A percentile compares a stretch with the other conserved stretches of the same genome.
Conservation (phyloP, 2,113 vertebrate genomes). For the Geococcyx californianus region DNA sequence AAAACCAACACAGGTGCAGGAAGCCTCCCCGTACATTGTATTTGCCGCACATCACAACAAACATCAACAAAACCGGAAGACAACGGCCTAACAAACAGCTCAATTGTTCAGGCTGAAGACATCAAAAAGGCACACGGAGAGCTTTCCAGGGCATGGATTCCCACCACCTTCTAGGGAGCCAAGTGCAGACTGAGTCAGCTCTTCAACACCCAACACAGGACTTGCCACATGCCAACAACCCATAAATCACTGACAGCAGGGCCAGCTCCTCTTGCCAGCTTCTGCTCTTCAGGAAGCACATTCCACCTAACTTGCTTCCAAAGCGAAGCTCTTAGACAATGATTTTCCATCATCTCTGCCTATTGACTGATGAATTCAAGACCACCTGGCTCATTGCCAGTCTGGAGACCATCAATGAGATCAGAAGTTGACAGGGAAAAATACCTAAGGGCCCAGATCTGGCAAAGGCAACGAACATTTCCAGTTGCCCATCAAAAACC, state of each 20-base stretch:
- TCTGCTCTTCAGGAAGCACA: neutral
- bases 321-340: neutral
- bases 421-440: neutral
- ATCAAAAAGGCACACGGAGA: neutral
- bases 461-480: neutral
- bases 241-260: neutral
- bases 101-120: neutral
- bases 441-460: neutral
- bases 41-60: neutral
- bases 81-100: neutral
- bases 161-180: neutral
- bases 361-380: neutral
- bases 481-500: neutral
- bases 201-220: neutral
- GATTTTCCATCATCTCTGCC: neutral
- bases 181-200: neutral
- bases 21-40: neutral
- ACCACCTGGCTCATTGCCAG: neutral
- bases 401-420: neutral
- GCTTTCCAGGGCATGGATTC: neutral
- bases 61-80: neutral
- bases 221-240: neutral
- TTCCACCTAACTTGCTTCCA: neutral
- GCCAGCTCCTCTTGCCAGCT: neutral
- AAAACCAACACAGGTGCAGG: conserved; percentile 22